Base-by-base conservation (phyloP, 2,888 invertebrate genomes). In the Chouioia cunea region DNA sequence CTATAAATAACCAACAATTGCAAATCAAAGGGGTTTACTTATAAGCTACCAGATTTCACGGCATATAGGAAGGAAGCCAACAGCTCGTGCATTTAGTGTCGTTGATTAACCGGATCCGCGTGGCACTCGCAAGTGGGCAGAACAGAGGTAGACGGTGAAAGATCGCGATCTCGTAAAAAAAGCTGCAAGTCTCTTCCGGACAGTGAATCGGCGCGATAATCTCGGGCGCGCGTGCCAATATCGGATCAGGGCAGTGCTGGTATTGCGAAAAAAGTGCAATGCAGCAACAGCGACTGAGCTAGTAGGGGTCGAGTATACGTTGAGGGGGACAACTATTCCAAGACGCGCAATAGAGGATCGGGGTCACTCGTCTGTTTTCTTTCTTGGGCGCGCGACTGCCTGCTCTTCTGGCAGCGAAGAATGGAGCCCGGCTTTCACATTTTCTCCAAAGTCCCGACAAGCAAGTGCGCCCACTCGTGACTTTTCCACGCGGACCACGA, bases 321-420 rank as follows among this genome's bases (percentile, higher is more conserved):
- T n/a, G 27, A 15, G n/a, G 54, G 18, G 27, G 36, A 27, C 54
- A 56, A 15, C 36, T 23, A 10, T 4, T 1, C 54, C 15, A 14
- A n/a, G 27, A 27, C 6, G 4, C 27, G 27, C 27, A 6, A 27
- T 27, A 3, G 57, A 62, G 67, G 76, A 81, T 81, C 76, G 80
- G 80, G 83, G 83, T 81, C 82, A 80, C 79, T 81, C 83, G 82
- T 82, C 79, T 63, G 62, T 73, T 74, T 70, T 67, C 81, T 67
- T 73, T 73, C 64, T 69, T 58, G 63, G 50, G 27, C 54, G 20
- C 59, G 16, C 52, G n/a, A 8, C 57, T 0, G 46, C 50, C 46
- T 18, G 54, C 63, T 64, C 68, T 65, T 68, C 65, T 50, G 60
- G 56, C 56, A 60, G 60, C 75, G 71, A 75, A 75, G 71, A 75